phyloP scores from a whole-genome alignment of 30 jellyfish, hydroid and myxozoan species.

The Aurelia coerulea region DNA sequence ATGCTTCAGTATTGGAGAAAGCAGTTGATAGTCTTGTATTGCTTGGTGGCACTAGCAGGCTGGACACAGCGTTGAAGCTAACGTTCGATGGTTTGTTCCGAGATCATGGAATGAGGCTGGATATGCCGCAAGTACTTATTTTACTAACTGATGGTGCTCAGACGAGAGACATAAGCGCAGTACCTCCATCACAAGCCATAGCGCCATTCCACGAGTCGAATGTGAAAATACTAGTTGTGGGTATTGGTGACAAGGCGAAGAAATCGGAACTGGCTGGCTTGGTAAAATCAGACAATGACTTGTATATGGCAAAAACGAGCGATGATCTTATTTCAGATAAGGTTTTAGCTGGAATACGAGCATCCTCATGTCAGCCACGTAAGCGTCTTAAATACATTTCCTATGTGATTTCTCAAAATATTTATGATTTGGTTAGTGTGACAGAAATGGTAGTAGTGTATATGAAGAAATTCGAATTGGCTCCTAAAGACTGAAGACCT shows the following conservation, averaged over 20 bases:
- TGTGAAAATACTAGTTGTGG: constrained; percentile 11
- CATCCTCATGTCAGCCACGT: neutral
- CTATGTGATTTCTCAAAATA: too few relatives aligned
- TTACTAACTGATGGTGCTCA: constrained; percentile 53
- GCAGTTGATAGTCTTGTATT: constrained; percentile 39
- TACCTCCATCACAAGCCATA: constrained; percentile 23
- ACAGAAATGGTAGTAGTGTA: too few relatives aligned
- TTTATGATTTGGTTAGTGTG: too few relatives aligned
- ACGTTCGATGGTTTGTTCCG: constrained; percentile 47
- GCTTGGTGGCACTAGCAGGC: constrained; percentile 29
- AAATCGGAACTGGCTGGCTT: neutral
- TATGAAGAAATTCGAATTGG: too few relatives aligned
- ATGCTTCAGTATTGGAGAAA: constrained; percentile 24
- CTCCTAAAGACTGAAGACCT: too few relatives aligned
- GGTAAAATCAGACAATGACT: neutral
- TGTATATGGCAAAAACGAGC: neutral
- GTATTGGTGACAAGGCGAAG: constrained; percentile 6
- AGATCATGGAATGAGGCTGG: constrained; percentile 48
- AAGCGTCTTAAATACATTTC: neutral
- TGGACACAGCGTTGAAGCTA: constrained; percentile 45
- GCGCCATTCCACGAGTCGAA: constrained; percentile 30
- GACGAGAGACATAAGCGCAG: constrained; percentile 26
- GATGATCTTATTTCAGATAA: constrained; percentile 10
- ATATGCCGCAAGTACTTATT: constrained; percentile 53
- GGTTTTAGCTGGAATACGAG: neutral